These are phyloP conservation scores for Crocidura indochinensis DNA, from an alignment of 2,797 vertebrate genomes.

Conservation along the genomic window DNA sequence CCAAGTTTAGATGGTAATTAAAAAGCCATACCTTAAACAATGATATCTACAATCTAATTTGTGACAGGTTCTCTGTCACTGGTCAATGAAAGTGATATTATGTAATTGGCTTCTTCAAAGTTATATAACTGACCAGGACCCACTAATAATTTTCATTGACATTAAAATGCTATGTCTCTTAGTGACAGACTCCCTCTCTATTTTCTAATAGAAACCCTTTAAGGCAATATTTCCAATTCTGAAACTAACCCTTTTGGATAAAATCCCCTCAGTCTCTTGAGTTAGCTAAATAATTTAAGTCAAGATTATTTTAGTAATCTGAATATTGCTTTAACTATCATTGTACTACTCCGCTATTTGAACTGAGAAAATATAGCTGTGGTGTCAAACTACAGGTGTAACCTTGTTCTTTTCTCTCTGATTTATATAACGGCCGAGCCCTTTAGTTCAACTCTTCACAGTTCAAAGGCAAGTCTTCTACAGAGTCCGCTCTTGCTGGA, in stretches of 20 bases:
- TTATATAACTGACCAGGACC: background rate
- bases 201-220: conserved; percentile 58
- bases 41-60: conserved; percentile 37
- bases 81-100: conserved; percentile 57
- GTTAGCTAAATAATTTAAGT: conserved; percentile 79
- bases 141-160: conserved; percentile 47
- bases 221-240: conserved; percentile 75
- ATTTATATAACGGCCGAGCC: conserved; percentile 77
- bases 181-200: conserved; percentile 66
- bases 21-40: conserved; percentile 55
- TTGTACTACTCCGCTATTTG: conserved; percentile 67
- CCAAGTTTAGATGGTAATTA: conserved; percentile 24
- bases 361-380: conserved; percentile 77
- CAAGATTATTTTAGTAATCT: conserved; percentile 80
- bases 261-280: conserved; percentile 66
- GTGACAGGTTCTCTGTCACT: conserved; percentile 8
- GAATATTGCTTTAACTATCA: conserved; percentile 69
- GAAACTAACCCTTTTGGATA: conserved; percentile 73
- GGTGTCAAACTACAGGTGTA: conserved; percentile 75
- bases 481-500: conserved; percentile 77
- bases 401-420: conserved; percentile 80
- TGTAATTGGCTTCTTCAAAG: conserved; percentile 62
- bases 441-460: conserved; percentile 77
- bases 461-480: conserved; percentile 79
- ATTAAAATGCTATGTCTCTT: conserved; percentile 69